Percentiles rank a stretch among this genome's conserved stretches.
Evolutionary conservation across 2,113 vertebrate species (phyloP).

Genomic region (Festucalex cinctus): DNA sequence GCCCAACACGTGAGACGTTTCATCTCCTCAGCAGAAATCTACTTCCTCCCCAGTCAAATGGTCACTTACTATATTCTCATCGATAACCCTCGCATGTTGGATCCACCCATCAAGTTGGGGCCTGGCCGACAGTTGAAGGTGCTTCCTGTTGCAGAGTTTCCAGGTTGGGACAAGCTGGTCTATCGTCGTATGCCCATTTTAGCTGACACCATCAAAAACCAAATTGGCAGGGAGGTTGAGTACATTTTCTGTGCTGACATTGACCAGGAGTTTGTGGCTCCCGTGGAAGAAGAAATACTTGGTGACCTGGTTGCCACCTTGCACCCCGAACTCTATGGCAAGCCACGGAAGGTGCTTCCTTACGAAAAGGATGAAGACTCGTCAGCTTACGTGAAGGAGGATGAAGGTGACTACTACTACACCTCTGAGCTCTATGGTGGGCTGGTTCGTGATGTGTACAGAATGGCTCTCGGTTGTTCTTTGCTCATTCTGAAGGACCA

Average conservation of each 20-base stretch:
- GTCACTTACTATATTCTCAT: slow-evolving; percentile 77
- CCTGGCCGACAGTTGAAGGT: slow-evolving; percentile 57
- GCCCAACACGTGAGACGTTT: slow-evolving; percentile 61
- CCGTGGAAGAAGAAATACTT: slow-evolving; percentile 70
- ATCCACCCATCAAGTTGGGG: slow-evolving; percentile 53
- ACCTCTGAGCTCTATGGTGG: slow-evolving; percentile 75
- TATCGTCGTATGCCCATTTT: slow-evolving; percentile 63
- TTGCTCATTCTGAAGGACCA: slow-evolving; percentile 69
- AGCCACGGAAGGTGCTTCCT: slow-evolving; percentile 43
- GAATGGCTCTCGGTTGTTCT: slow-evolving; percentile 60
- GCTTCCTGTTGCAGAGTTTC: slow-evolving; percentile 60
- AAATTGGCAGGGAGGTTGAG: slow-evolving; percentile 53
- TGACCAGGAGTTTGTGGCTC: slow-evolving; percentile 69
- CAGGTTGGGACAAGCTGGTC: slow-evolving; percentile 65
- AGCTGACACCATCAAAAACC: slow-evolving; percentile 47
- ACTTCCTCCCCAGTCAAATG: slow-evolving; percentile 69
- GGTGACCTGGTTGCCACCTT: slow-evolving; percentile 68
- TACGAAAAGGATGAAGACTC: slow-evolving; percentile 63
- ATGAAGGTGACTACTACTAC: slow-evolving; percentile 75
- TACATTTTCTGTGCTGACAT: slow-evolving; percentile 74
- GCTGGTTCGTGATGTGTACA: slow-evolving; percentile 57
- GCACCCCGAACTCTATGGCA: slow-evolving; percentile 65
- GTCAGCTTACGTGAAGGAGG: slow-evolving; percentile 54
- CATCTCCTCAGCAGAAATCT: slow-evolving; percentile 66
- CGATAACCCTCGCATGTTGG: slow-evolving; percentile 63